A percentile compares a stretch with the other conserved stretches of the same genome.
Evolutionary conservation across 1,140 invertebrate genomes (phyloP).

Genomic region (Drosophila pruinosa): DNA sequence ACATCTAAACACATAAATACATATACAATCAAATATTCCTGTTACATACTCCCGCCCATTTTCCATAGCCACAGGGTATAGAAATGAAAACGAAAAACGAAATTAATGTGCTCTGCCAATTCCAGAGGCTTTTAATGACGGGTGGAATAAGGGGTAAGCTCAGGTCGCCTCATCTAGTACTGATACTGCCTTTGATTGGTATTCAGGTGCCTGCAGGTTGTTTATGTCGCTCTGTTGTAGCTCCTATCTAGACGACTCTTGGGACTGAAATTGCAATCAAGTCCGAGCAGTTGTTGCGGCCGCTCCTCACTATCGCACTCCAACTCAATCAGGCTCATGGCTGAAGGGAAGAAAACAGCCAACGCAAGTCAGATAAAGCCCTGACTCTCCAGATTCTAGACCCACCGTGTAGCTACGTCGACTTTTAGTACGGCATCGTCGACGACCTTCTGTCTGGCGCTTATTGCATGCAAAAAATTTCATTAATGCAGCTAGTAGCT

Average conservation of each 20-base stretch:
- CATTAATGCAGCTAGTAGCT: slow-evolving; percentile 51
- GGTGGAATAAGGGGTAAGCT: not conserved
- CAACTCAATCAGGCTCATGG: slow-evolving; percentile 74
- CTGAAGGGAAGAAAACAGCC: slow-evolving; percentile 67
- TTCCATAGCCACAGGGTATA: too few relatives aligned
- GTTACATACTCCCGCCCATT: too few relatives aligned
- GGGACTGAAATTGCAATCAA: slow-evolving; percentile 70
- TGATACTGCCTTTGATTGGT: slow-evolving; percentile 48
- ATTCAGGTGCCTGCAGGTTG: slow-evolving; percentile 38
- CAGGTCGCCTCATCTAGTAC: slow-evolving; percentile 3
- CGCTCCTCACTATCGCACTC: slow-evolving; percentile 67
- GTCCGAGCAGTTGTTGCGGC: slow-evolving; percentile 27
- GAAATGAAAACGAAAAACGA: not conserved
- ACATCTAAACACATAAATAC: too few relatives aligned
- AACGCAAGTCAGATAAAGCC: slow-evolving; percentile 44
- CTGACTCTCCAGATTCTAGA: not conserved
- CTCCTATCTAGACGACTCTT: slow-evolving; percentile 15
- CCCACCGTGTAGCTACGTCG: slow-evolving; percentile 4
- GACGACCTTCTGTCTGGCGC: slow-evolving; percentile 3
- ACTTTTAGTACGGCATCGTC: not conserved
- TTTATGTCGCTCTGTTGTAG: slow-evolving; percentile 8
- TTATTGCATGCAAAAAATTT: slow-evolving; percentile 65
- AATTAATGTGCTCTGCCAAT: slow-evolving; percentile 60
- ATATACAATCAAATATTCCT: too few relatives aligned
- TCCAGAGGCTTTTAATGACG: slow-evolving; percentile 63